phyloP scores from a whole-genome alignment of 2,888 invertebrate genomes.

The Troglohyphantes excavatus region DNA sequence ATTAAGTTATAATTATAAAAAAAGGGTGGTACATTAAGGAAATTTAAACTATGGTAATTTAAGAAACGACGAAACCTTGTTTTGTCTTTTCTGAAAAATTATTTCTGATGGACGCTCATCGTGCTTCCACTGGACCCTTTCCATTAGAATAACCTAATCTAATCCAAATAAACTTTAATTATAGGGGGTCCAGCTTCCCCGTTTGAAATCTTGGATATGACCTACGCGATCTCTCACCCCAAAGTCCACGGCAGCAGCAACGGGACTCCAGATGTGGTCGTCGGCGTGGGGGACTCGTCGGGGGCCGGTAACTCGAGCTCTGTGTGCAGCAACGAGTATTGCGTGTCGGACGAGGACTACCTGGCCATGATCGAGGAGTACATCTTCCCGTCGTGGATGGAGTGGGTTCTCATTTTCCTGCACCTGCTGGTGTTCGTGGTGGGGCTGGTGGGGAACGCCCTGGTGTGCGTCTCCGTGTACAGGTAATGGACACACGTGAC shows the following conservation, averaged over 20 bases:
- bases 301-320: neutral
- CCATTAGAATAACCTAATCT: too few relatives aligned
- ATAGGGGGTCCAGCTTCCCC: too few relatives aligned
- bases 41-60: too few relatives aligned
- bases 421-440: conserved; percentile 90
- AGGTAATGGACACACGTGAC: neutral
- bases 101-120: too few relatives aligned
- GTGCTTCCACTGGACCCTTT: too few relatives aligned
- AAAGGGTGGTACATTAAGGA: too few relatives aligned
- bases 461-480: conserved; percentile 90
- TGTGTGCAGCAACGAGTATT: conserved; percentile 80
- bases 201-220: neutral
- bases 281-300: too few relatives aligned
- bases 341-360: conserved; percentile 85
- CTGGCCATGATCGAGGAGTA: conserved; percentile 85
- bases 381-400: conserved; percentile 88
- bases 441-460: conserved; percentile 92
- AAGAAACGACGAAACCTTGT: too few relatives aligned
- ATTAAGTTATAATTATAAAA: too few relatives aligned
- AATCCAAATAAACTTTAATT: too few relatives aligned
- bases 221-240: neutral
- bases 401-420: conserved; percentile 90
- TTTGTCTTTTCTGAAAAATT: too few relatives aligned
- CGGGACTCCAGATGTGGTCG: too few relatives aligned
- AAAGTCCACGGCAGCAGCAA: neutral